phyloP scores from a whole-genome alignment of 2,797 vertebrate species.

The Enteromius afrohamiltoni region DNA sequence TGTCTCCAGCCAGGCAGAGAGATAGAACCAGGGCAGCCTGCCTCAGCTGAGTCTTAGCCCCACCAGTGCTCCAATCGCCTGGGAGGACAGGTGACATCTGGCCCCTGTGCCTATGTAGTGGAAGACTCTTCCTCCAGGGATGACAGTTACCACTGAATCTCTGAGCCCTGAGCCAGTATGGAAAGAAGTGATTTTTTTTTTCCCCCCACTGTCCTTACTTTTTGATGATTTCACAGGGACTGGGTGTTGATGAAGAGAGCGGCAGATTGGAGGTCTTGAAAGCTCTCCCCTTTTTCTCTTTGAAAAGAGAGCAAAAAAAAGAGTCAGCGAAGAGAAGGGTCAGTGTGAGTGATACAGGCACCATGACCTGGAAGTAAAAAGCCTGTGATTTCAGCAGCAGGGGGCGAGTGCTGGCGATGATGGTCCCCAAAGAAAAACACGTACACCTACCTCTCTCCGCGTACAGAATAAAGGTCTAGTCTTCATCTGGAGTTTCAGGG shows the following conservation, averaged over 20 bases:
- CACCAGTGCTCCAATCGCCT: constrained; percentile 49
- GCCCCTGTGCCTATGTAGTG: constrained; percentile 45
- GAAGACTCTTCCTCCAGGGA: constrained; percentile 47
- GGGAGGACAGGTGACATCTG: constrained; percentile 62
- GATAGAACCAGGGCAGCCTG: constrained; percentile 53
- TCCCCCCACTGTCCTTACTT: not conserved
- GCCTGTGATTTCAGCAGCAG: constrained; percentile 63
- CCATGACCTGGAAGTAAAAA: constrained; percentile 71
- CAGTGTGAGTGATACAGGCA: constrained; percentile 63
- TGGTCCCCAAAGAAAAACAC: constrained; percentile 47
- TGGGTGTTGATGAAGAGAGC: constrained; percentile 40
- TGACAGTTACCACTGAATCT: constrained; percentile 10
- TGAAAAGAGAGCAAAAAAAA: constrained; percentile 55
- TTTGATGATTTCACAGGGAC: constrained; percentile 44
- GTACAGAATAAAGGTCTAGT: constrained; percentile 44
- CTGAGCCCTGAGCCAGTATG: constrained; percentile 6
- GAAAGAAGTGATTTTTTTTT: not conserved
- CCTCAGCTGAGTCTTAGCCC: constrained; percentile 16
- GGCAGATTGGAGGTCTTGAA: constrained; percentile 23
- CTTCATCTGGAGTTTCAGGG: constrained; percentile 39
- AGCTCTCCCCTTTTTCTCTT: constrained; percentile 34
- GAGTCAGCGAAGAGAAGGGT: constrained; percentile 62
- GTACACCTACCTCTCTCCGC: constrained; percentile 25
- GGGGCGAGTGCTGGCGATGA: constrained; percentile 48
- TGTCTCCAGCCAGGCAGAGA: constrained; percentile 67